phyloP scores from a whole-genome alignment of 2,113 vertebrate genomes.

The Bungarus multicinctus region DNA sequence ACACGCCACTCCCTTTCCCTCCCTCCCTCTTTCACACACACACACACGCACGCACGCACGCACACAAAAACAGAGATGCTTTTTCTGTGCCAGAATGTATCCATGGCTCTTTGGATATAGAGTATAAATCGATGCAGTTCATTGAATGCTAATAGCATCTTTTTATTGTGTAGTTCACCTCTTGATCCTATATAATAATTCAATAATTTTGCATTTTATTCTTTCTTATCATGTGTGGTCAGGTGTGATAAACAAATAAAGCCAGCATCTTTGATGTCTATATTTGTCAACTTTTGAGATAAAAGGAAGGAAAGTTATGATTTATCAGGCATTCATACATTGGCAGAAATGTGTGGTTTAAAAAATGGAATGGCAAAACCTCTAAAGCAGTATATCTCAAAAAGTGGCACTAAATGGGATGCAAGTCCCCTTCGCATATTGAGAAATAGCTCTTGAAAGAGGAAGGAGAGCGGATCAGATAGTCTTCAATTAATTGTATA shows the following conservation, averaged over 20 bases:
- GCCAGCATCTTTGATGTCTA: not conserved
- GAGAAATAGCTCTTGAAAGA: not conserved
- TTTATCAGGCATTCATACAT: not conserved
- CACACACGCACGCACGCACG: not conserved
- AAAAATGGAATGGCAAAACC: not conserved
- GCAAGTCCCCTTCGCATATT: not conserved
- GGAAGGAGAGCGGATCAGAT: not conserved
- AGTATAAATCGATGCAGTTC: not conserved
- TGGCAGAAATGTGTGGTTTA: not conserved
- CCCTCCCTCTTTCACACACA: too few species aligned
- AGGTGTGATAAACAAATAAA: not conserved
- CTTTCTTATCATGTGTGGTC: not conserved
- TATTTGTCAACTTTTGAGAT: not conserved
- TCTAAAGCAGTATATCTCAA: not conserved
- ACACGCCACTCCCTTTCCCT: too few species aligned
- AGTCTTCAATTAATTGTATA: not conserved
- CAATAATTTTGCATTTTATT: not conserved
- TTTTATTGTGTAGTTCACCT: not conserved
- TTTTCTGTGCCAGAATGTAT: not conserved
- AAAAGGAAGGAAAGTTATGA: not conserved
- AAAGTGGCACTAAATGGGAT: not conserved
- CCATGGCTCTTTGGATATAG: not conserved
- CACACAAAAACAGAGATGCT: not conserved
- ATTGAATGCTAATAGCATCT: not conserved
- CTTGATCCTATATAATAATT: not conserved